Conservation (phyloP, 2,797 vertebrate species). For the Danio kyathit region DNA sequence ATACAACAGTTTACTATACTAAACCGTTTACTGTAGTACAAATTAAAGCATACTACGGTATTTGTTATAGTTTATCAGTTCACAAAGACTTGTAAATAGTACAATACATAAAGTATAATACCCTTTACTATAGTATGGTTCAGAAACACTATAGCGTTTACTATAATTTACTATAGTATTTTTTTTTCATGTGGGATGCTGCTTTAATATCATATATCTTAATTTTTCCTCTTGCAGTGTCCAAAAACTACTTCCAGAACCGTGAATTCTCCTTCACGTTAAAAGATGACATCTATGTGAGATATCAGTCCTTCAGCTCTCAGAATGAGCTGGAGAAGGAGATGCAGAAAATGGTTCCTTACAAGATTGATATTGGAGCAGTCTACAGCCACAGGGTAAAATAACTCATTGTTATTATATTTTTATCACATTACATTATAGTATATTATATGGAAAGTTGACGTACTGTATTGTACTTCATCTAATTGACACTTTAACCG, state of each 20-base stretch:
- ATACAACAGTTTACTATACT: no score
- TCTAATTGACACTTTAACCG: background rate
- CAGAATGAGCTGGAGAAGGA: slow-evolving; percentile 94
- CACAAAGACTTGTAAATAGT: no score
- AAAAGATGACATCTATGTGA: slow-evolving; percentile 94
- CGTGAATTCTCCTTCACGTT: slow-evolving; percentile 97
- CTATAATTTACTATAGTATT: no score
- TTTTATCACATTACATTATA: background rate
- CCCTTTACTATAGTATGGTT: no score
- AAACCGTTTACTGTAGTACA: no score
- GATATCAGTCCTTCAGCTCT: slow-evolving; percentile 92
- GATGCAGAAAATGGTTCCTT: slow-evolving; percentile 92
- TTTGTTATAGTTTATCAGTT: no score
- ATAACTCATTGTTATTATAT: background rate
- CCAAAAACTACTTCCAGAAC: slow-evolving; percentile 93
- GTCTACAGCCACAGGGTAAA: slow-evolving; percentile 93
- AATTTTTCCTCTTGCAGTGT: slow-evolving; percentile 73
- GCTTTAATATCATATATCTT: background rate
- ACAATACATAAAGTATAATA: no score
- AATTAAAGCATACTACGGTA: no score
- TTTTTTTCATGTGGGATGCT: background rate
- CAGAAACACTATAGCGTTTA: no score
- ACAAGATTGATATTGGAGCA: slow-evolving; percentile 95
- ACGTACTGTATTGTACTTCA: background rate
- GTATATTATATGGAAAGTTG: background rate